These are phyloP conservation scores for Hermodice carunculata DNA, from an alignment of 2,888 invertebrate genomes.

Conservation along the genomic window DNA sequence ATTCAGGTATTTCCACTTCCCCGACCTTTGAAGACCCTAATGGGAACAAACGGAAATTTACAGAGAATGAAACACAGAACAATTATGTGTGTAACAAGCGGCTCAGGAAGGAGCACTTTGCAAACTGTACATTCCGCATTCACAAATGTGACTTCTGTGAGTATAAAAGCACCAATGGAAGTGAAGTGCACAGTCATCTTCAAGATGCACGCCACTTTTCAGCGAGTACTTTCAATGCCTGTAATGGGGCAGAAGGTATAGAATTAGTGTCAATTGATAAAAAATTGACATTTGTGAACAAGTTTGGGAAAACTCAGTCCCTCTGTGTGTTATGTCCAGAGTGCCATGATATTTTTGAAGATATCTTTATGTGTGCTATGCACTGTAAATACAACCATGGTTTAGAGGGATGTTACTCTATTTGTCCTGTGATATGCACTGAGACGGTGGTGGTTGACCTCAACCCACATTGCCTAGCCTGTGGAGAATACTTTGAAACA, in stretches of 20 bases:
- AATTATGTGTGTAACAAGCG: too few relatives aligned
- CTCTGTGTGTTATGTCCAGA: slow-evolving; percentile 14
- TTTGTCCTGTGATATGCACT: slow-evolving; percentile 11
- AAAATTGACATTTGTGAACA: slow-evolving; percentile 12
- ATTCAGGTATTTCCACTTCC: too few relatives aligned
- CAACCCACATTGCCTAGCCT: neutral
- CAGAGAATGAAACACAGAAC: too few relatives aligned
- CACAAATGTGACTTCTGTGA: slow-evolving; percentile 15
- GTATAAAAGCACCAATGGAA: neutral
- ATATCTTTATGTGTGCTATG: slow-evolving; percentile 19
- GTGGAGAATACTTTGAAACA: neutral
- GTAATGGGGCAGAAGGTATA: neutral
- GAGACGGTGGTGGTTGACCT: slow-evolving; percentile 2
- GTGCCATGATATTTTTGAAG: slow-evolving; percentile 13
- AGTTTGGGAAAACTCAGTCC: slow-evolving; percentile 2
- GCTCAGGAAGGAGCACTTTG: too few relatives aligned
- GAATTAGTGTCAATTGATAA: slow-evolving; percentile 13
- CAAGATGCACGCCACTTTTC: slow-evolving; percentile 9
- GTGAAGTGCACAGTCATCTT: slow-evolving; percentile 4
- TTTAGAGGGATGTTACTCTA: slow-evolving; percentile 9
- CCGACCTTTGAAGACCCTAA: too few relatives aligned
- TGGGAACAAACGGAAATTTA: too few relatives aligned
- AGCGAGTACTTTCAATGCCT: neutral
- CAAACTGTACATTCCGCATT: too few relatives aligned
- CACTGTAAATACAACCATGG: slow-evolving; percentile 14